These are phyloP conservation scores for Cephus pygmeus DNA, from an alignment of 2,888 invertebrate species.

Conservation along the genomic window DNA sequence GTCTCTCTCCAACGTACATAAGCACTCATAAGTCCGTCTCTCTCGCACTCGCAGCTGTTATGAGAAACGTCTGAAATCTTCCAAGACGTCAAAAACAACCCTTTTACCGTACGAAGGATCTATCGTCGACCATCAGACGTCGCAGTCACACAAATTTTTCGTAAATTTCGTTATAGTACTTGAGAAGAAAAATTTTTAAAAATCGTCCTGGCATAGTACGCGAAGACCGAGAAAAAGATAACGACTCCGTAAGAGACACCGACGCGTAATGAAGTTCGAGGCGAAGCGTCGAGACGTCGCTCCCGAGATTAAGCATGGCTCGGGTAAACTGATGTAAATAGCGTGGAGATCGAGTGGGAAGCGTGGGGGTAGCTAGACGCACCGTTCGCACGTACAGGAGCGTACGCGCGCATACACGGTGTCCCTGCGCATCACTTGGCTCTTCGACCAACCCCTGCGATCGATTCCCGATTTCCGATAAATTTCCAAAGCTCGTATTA, in stretches of 20 bases:
- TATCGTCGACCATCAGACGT: neutral
- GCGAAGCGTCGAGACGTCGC: neutral
- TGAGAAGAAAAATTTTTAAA: rapidly evolving
- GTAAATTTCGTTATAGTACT: neutral
- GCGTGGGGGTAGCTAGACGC: neutral
- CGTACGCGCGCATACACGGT: neutral
- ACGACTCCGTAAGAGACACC: neutral
- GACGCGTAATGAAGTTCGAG: neutral
- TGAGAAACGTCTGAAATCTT: neutral
- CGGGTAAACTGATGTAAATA: neutral
- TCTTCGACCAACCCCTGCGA: neutral
- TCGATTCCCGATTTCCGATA: neutral
- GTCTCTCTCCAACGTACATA: neutral
- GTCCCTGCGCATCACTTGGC: neutral
- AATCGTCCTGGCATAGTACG: neutral
- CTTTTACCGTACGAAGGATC: neutral
- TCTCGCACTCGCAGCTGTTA: neutral
- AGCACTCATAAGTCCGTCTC: neutral
- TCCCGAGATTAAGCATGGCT: neutral
- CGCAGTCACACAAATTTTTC: neutral
- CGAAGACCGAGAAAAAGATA: neutral
- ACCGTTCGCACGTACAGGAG: neutral
- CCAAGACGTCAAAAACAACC: neutral
- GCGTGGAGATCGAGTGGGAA: neutral
- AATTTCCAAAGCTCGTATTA: neutral